Conservation (phyloP, 2,113 vertebrate species). For the Hippoglossus stenolepis region DNA sequence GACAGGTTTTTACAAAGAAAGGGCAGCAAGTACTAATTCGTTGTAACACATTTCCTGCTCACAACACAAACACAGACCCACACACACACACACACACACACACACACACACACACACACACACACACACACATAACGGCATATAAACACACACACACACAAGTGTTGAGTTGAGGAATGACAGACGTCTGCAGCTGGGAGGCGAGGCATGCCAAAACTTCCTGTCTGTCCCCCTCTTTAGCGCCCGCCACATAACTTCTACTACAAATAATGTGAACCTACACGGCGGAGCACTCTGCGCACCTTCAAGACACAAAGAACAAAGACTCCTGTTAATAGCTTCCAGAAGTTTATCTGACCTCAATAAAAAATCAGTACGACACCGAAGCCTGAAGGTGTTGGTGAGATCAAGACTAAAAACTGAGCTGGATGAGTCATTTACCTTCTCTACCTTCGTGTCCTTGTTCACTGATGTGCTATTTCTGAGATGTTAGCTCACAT, state of each 20-base stretch:
- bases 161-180: conserved; percentile 89
- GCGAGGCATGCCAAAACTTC: conserved; percentile 90
- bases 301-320: conserved; percentile 55
- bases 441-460: conserved; percentile 55
- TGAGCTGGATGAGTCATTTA: conserved; percentile 57
- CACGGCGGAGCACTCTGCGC: conserved; percentile 31
- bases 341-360: conserved; percentile 57
- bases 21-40: conserved; percentile 46
- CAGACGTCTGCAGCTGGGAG: conserved; percentile 93
- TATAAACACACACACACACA: conserved; percentile 69
- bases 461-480: conserved; percentile 61
- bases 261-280: conserved; percentile 44
- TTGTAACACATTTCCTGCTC: conserved; percentile 66
- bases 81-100: conserved; percentile 56
- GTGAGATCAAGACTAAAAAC: conserved; percentile 58
- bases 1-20: conserved; percentile 14
- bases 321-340: conserved; percentile 50
- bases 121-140: conserved; percentile 76
- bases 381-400: conserved; percentile 33
- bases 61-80: conserved; percentile 17
- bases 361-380: conserved; percentile 45
- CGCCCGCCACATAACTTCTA: conserved; percentile 84
- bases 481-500: conserved; percentile 65
- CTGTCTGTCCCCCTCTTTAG: conserved; percentile 85
- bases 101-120: conserved; percentile 81